phyloP scores from a whole-genome alignment of 1,140 invertebrate genomes.

The Polyergus mexicanus region DNA sequence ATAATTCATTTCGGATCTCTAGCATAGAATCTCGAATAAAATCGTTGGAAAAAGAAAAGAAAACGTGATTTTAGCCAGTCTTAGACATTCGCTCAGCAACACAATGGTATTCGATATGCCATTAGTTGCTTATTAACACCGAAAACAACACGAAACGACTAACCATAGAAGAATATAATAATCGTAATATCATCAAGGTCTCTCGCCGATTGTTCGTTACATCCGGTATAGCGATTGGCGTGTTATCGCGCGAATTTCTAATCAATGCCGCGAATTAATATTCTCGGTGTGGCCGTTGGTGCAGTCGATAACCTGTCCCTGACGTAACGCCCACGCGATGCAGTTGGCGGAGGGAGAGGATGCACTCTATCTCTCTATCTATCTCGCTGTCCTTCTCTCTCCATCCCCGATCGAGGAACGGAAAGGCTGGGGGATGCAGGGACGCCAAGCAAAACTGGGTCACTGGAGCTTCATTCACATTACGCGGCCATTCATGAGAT shows the following conservation, averaged over 20 bases:
- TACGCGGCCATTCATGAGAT: constrained; percentile 87
- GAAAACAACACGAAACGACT: not conserved
- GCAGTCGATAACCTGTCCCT: constrained; percentile 80
- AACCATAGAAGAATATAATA: constrained; percentile 4
- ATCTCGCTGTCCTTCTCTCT: not conserved
- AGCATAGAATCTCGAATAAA: not conserved
- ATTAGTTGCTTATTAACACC: not conserved
- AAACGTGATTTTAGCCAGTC: not conserved
- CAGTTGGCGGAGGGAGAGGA: constrained; percentile 50
- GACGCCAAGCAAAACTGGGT: constrained; percentile 81
- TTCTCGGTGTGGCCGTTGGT: constrained; percentile 64
- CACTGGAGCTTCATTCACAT: constrained; percentile 87
- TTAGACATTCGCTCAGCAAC: not conserved
- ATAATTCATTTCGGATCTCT: not conserved
- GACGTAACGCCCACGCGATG: constrained; percentile 77
- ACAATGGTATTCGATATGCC: not conserved
- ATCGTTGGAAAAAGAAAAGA: not conserved
- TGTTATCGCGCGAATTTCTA: constrained; percentile 72
- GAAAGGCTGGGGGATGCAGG: constrained; percentile 61
- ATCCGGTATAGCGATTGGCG: constrained; percentile 48
- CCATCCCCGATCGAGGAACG: constrained; percentile 16
- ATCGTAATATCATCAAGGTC: constrained; percentile 26
- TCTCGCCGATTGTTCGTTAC: constrained; percentile 41
- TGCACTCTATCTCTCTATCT: not conserved
- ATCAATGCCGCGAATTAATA: constrained; percentile 75